A percentile compares a stretch with the other conserved stretches of the same genome.
phyloP scores from a whole-genome alignment of 2,888 invertebrate genomes.

The Reticulitermes lucifugus region DNA sequence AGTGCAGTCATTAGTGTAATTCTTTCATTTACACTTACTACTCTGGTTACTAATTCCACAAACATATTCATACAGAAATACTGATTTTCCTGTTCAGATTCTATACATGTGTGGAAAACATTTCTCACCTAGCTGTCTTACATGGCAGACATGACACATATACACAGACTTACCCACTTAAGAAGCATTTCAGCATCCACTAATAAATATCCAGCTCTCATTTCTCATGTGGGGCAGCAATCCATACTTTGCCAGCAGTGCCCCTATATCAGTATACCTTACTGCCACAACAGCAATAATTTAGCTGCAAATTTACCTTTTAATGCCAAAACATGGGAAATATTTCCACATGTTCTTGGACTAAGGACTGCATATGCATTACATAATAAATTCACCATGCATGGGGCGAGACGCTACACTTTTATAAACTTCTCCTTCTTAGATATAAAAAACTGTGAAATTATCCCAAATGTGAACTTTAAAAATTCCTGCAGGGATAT shows the following conservation, averaged over 20 bases:
- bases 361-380: constrained; percentile 8
- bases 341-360: constrained; percentile 21
- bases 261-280: background rate
- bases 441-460: constrained; percentile 36
- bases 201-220: constrained; percentile 2
- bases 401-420: constrained; percentile 35
- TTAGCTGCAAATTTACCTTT: constrained; percentile 22
- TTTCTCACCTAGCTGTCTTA: background rate
- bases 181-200: constrained; percentile 22
- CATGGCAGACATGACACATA: constrained; percentile 3
- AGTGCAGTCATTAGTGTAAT: background rate
- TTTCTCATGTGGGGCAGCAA: background rate
- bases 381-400: constrained; percentile 7
- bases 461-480: constrained; percentile 15
- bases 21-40: background rate
- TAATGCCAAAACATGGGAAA: constrained; percentile 19
- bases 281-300: constrained; percentile 8
- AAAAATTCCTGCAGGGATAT: constrained; percentile 19
- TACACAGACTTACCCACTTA: constrained; percentile 6
- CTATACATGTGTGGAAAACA: background rate
- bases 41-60: background rate
- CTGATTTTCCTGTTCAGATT: background rate
- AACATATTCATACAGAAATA: background rate
- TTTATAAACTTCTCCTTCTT: constrained; percentile 34
- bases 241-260: background rate